Evolutionary conservation across 2,797 vertebrate genomes (phyloP).

Genomic region (Phataginus tricuspis): DNA sequence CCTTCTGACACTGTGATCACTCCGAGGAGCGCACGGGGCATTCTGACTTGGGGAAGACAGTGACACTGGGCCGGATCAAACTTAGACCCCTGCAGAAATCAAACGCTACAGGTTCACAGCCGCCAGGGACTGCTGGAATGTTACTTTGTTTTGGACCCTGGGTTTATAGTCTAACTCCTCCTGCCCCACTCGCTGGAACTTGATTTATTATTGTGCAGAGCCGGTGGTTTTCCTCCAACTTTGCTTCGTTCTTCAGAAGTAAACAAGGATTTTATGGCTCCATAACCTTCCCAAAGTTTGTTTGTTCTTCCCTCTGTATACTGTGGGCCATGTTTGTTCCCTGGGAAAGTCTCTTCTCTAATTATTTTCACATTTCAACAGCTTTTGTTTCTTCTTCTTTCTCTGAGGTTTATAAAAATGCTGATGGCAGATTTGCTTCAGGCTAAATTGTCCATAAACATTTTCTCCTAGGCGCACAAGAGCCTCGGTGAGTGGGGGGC

Average conservation of each 20-base stretch:
- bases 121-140: constrained; percentile 61
- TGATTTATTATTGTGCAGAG: constrained; percentile 69
- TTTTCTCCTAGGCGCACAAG: constrained; percentile 45
- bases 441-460: constrained; percentile 65
- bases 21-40: not conserved
- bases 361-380: constrained; percentile 81
- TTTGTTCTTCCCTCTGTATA: constrained; percentile 66
- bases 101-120: constrained; percentile 65
- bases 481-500: not conserved
- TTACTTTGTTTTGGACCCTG: constrained; percentile 56
- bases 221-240: constrained; percentile 69
- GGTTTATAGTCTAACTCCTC: constrained; percentile 47
- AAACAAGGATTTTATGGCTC: constrained; percentile 78
- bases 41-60: not conserved
- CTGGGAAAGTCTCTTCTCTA: constrained; percentile 78
- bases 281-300: constrained; percentile 68
- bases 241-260: constrained; percentile 79
- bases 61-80: not conserved
- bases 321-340: constrained; percentile 70
- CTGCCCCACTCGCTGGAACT: constrained; percentile 4
- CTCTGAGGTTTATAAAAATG: constrained; percentile 64
- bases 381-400: constrained; percentile 76
- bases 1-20: not conserved
- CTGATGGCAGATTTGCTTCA: constrained; percentile 65
- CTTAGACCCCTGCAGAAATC: constrained; percentile 52